Conservation (phyloP, 2,113 vertebrate genomes). For the Ctenomys sociabilis region DNA sequence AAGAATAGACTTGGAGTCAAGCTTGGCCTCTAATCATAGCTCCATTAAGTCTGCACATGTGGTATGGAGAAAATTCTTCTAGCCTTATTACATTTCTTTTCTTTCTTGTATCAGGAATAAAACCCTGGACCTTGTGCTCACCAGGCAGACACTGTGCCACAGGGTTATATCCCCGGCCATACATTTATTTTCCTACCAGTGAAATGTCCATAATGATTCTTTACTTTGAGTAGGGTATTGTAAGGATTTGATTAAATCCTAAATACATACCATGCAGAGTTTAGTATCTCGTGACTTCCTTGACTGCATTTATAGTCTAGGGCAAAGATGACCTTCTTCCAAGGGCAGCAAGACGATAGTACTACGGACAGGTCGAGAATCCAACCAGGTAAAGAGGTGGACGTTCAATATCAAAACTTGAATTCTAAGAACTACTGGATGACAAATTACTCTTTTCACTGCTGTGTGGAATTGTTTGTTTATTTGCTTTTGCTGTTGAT, state of each 20-base stretch:
- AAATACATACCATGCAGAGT: background rate
- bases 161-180: no score
- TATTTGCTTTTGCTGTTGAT: background rate
- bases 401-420: background rate
- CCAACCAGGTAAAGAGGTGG: background rate
- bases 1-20: no score
- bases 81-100: background rate
- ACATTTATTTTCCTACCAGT: background rate
- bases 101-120: background rate
- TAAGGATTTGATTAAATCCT: background rate
- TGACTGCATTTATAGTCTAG: background rate
- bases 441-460: background rate
- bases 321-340: background rate
- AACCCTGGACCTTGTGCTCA: no score
- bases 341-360: background rate
- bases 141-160: no score
- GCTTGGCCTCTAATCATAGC: background rate
- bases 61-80: background rate
- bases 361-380: background rate
- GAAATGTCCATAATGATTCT: background rate
- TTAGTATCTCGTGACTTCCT: background rate
- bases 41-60: background rate
- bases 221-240: background rate
- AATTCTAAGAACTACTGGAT: background rate
- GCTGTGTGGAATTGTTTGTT: background rate